A percentile compares a stretch with the other conserved stretches of the same genome.
These are phyloP conservation scores for Lasioglossum leucozonium DNA, from an alignment of 2,888 invertebrate species.

Conservation along the genomic window DNA sequence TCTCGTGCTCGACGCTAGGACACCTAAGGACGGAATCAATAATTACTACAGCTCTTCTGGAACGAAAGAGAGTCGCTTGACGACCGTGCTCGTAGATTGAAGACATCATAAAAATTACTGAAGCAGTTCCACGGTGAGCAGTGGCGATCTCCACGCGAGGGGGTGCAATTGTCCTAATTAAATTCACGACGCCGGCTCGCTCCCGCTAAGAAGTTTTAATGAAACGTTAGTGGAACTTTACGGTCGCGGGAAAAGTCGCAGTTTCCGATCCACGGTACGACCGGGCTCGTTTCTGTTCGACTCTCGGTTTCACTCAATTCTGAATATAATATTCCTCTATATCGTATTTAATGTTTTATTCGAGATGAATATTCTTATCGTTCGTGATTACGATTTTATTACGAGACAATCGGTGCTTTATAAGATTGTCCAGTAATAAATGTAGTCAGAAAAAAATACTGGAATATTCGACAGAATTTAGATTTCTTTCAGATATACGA, in stretches of 20 bases:
- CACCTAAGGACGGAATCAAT: not conserved
- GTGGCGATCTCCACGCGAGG: conserved; percentile 6
- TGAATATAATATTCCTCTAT: not conserved
- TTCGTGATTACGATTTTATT: too few relatives aligned
- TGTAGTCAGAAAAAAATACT: too few relatives aligned
- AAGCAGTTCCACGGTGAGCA: conserved; percentile 4
- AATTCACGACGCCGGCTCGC: conserved; percentile 44
- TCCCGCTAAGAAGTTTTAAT: conserved; percentile 49
- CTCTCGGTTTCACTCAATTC: not conserved
- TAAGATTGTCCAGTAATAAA: too few relatives aligned
- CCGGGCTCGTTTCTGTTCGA: not conserved
- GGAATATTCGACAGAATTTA: too few relatives aligned
- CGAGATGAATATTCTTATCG: not conserved
- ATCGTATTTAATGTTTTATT: not conserved
- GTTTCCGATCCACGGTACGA: conserved; percentile 27
- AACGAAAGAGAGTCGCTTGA: not conserved
- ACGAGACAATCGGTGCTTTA: too few relatives aligned
- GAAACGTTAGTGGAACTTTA: conserved; percentile 50
- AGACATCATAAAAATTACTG: conserved; percentile 23
- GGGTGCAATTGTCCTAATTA: conserved; percentile 51
- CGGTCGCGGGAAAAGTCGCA: conserved; percentile 33
- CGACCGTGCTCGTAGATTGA: not conserved
- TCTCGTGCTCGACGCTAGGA: too few relatives aligned
- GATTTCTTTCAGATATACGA: too few relatives aligned
- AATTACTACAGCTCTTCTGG: not conserved